Evolutionary conservation across 2,113 vertebrate species (phyloP).

Genomic region (Gulo gulo): DNA sequence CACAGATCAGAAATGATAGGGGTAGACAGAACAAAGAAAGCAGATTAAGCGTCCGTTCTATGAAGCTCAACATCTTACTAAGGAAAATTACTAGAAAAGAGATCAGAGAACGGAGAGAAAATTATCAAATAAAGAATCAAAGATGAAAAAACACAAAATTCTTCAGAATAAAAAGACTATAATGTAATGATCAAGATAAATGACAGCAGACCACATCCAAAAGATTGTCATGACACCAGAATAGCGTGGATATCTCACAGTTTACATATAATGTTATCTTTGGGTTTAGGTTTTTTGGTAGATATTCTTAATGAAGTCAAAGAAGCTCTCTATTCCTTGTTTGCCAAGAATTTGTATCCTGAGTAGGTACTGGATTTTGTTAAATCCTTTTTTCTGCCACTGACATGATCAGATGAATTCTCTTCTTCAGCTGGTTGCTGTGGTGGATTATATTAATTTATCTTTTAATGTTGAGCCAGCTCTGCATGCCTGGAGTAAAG

Average conservation of each 20-base stretch:
- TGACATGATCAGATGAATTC: background rate
- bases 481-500: background rate
- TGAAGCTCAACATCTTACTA: background rate
- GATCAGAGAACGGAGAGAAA: background rate
- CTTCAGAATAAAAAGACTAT: background rate
- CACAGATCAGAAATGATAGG: background rate
- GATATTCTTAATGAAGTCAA: background rate
- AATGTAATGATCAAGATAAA: slow-evolving; percentile 33
- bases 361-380: background rate
- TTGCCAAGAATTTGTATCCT: background rate
- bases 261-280: background rate
- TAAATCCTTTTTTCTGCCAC: background rate
- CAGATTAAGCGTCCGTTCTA: background rate
- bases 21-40: background rate
- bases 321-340: background rate
- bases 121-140: background rate
- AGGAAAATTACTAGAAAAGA: background rate
- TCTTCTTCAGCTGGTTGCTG: background rate
- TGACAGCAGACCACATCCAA: slow-evolving; percentile 32
- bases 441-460: background rate
- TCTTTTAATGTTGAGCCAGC: background rate
- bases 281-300: background rate
- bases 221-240: background rate
- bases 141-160: background rate
- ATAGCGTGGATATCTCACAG: background rate